Evolutionary conservation across 2,113 vertebrate species (phyloP), one percentile per base, ranked within the genome.

Genomic region (Lagopus leucura): DNA sequence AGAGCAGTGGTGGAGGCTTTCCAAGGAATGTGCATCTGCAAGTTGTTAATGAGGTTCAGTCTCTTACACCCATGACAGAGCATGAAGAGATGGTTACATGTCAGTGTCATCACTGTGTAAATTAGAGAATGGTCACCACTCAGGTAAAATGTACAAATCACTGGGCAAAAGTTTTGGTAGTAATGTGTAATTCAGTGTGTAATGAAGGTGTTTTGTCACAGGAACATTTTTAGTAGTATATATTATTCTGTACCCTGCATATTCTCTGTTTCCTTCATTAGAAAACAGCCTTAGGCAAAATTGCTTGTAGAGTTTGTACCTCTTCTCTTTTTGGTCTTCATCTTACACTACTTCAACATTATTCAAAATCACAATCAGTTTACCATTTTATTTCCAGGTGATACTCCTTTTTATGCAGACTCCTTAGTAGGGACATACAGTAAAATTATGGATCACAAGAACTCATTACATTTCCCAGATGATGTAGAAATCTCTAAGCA

Each of bases 371-470:
- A 40, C 32, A 47, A 40, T 54, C 22, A 50, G 1, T 57, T 81
- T 60, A 64, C 38, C 73, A 10, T 89, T 96, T 96, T 91, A 19
- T 95, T 97, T 97, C 90, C 91, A 99, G 99, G 99, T 0, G 99
- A 99, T 95, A 99, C 99, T 45, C 99, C 99, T 4, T 99, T 99
- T 97, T 99, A 99, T 77, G 99, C 99, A 5, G 99, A 99, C 97
- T 99, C 99, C 2, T 97, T 99, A 91, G 99, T 99, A 87, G 99
- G 99, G 96, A 99, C 99, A 0, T 99, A 99, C 50, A 99, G 99
- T 97, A 99, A 99, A 98, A 99, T 99, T 97, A 99, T 99, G 99
- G 99, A 99, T 98, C 99, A 99, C 94, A 99, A 99, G 97, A 99
- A 99, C 97, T 99, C 99, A 21, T 96, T 99, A 7, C 99, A 98